Evolutionary conservation across 2,797 vertebrate species (phyloP), one percentile per base, ranked within the genome.

Genomic region (Schizopygopsis malacanthus): DNA sequence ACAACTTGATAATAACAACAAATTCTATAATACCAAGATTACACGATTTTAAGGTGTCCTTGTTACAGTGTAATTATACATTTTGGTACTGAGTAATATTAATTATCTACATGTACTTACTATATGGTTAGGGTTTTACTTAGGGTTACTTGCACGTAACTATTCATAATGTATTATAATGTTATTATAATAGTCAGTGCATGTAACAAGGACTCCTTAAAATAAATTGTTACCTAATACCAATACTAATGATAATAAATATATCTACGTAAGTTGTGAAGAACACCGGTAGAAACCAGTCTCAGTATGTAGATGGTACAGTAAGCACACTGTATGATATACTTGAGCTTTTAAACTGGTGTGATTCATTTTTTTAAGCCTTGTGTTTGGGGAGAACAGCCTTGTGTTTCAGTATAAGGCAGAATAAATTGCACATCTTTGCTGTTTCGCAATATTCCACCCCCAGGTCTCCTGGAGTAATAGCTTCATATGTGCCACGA

Each of bases 401-500:
- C 8, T 83, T 81, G 25, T 12, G 9, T 69, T 33, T 22, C 16
- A 76, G 82, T 76, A 76, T 47, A 16, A 50, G 13, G 43, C 39
- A 50, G 28, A 83, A 83, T 76, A 76, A 76, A 76, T 43, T 18
- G 59, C 72, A 65, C 43, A 76, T 65, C 59, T 76, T 65, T 65
- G 45, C 71, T 4, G 72, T 50, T 76, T 83, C 0, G 22, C 72
- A 65, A 41, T 63, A 52, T 83, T 67, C 82, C 56, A 25, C 72
- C 59, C 71, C 25, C 59, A 50, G 82, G 82, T 65, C 43, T 52
- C 43, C 28, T 20, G 18, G 43, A 76, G 82, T 83, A 83, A 83
- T 83, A 72, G 72, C 72, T 83, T 76, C 45, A 73, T 76, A 83
- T 76, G 13, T 83, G 59, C 59, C 82, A 83, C 28, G 20, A 52